Conservation (phyloP, 2,888 invertebrate genomes). For the Periphyllus acericola region DNA sequence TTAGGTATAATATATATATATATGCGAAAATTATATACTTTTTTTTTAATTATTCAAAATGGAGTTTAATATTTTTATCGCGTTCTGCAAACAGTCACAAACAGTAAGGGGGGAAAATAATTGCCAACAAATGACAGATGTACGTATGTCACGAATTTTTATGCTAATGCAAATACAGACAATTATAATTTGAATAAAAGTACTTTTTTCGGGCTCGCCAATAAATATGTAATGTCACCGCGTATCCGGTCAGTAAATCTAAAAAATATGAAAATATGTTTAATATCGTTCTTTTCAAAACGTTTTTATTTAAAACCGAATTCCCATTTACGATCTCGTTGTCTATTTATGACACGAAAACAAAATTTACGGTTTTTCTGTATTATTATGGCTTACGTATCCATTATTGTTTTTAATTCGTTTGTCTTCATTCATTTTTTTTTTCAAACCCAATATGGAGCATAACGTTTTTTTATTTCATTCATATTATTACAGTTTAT, state of each 20-base stretch:
- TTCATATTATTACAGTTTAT: too few relatives aligned
- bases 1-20: not conserved
- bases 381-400: too few relatives aligned
- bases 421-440: too few relatives aligned
- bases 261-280: not conserved
- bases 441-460: too few relatives aligned
- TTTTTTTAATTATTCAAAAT: constrained; percentile 48
- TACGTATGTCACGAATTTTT: constrained; percentile 34
- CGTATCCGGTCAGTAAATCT: not conserved
- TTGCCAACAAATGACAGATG: constrained; percentile 22
- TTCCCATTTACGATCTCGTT: too few relatives aligned
- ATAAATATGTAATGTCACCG: not conserved
- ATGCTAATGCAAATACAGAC: constrained; percentile 33
- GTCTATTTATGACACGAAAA: too few relatives aligned
- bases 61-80: constrained; percentile 23
- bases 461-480: too few relatives aligned
- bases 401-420: too few relatives aligned
- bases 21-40: not conserved
- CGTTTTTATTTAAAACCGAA: not conserved
- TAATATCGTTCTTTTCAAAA: not conserved
- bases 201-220: not conserved
- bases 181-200: constrained; percentile 20
- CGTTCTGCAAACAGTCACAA: not conserved
- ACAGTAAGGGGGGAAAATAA: constrained; percentile 5
- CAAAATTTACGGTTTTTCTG: too few relatives aligned